Conservation (phyloP, 2,797 vertebrate species). For the Xiphorhynchus erythropygius region DNA sequence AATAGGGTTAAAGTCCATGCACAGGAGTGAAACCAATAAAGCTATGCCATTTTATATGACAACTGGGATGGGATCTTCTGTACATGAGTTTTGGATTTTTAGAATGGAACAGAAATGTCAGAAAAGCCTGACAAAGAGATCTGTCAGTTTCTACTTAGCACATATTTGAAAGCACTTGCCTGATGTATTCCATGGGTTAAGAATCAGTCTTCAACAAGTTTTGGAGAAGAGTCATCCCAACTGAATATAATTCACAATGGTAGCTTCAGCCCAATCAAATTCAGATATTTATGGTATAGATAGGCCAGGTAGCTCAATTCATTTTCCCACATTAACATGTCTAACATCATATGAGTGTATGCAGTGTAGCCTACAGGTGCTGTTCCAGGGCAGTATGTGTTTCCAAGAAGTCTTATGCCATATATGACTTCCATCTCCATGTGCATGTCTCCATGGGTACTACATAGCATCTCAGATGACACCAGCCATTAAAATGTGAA, state of each 20-base stretch:
- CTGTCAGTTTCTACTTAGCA: background rate
- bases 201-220: background rate
- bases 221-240: background rate
- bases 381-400: accelerated
- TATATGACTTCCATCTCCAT: background rate
- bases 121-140: background rate
- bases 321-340: background rate
- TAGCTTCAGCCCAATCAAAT: background rate
- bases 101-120: background rate
- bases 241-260: background rate
- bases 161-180: background rate
- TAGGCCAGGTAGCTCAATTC: background rate
- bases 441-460: background rate
- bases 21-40: background rate
- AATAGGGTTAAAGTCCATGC: background rate
- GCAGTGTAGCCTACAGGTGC: background rate
- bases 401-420: background rate
- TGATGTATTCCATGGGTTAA: background rate
- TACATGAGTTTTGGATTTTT: background rate
- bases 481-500: background rate
- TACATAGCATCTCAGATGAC: background rate
- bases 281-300: background rate
- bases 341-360: background rate
- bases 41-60: background rate
- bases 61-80: background rate